These are phyloP conservation scores for Pycnonotus jocosus DNA, from an alignment of 2,113 vertebrate genomes.

Conservation along the genomic window DNA sequence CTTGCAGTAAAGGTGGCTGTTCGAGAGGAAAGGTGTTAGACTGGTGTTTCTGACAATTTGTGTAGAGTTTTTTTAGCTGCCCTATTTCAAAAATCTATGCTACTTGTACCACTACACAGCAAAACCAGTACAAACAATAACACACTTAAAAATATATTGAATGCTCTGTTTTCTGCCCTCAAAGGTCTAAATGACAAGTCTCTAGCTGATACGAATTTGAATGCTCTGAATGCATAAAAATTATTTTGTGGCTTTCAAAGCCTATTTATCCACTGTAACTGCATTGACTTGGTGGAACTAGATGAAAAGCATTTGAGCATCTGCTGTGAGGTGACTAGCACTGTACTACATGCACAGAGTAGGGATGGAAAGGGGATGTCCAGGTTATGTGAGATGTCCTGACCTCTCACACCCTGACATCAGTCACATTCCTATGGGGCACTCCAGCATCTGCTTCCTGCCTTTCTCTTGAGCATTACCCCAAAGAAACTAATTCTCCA, in stretches of 20 bases:
- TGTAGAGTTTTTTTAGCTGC: neutral
- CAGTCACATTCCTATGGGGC: neutral
- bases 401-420: neutral
- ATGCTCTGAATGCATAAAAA: neutral
- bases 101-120: neutral
- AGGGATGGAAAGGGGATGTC: neutral
- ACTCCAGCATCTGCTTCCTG: neutral
- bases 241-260: neutral
- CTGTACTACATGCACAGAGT: neutral
- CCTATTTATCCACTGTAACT: neutral
- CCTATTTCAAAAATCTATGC: neutral
- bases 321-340: neutral
- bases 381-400: neutral
- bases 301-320: neutral
- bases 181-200: neutral
- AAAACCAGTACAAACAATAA: neutral
- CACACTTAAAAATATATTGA: neutral
- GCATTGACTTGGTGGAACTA: neutral
- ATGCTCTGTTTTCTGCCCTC: neutral
- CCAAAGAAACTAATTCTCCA: rapidly evolving
- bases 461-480: neutral
- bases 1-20: neutral
- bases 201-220: neutral
- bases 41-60: neutral
- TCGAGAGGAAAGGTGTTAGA: neutral